phyloP scores from a whole-genome alignment of 2,888 invertebrate genomes.

The Alcis repandata region DNA sequence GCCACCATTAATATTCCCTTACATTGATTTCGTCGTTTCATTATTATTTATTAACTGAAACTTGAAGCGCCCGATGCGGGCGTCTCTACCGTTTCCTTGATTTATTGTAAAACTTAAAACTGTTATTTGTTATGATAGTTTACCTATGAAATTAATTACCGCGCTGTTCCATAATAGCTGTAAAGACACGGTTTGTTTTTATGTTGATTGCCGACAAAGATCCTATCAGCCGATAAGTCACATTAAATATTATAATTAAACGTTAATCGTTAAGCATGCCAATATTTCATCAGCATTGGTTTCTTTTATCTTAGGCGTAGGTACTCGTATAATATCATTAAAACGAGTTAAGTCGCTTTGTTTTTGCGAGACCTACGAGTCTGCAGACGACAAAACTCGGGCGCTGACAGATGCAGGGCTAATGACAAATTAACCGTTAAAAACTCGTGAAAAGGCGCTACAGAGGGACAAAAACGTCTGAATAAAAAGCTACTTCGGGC shows the following conservation, averaged over 20 bases:
- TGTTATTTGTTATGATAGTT: constrained; percentile 51
- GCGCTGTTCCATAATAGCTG: constrained; percentile 39
- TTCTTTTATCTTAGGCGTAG: constrained; percentile 37
- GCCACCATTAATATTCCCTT: constrained; percentile 61
- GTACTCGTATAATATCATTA: constrained; percentile 48
- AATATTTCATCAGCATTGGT: constrained; percentile 21
- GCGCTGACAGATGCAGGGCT: constrained; percentile 77
- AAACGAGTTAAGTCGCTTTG: constrained; percentile 54
- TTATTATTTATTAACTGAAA: constrained; percentile 60
- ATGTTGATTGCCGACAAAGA: constrained; percentile 43
- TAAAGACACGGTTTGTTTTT: constrained; percentile 43
- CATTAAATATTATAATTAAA: constrained; percentile 45
- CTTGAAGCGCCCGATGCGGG: constrained; percentile 36
- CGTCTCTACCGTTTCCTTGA: constrained; percentile 43
- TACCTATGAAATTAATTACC: constrained; percentile 50
- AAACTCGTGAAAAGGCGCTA: constrained; percentile 71
- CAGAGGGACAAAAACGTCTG: constrained; percentile 61
- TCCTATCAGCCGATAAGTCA: constrained; percentile 32
- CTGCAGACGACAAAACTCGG: constrained; percentile 63
- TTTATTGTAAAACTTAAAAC: constrained; percentile 51
- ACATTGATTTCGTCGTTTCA: constrained; percentile 66
- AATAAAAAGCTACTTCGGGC: constrained; percentile 65
- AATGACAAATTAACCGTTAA: constrained; percentile 81
- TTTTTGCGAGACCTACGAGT: constrained; percentile 56
- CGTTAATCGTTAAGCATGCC: constrained; percentile 38